A percentile compares a stretch with the other conserved stretches of the same genome.
Evolutionary conservation across 2,888 invertebrate species (phyloP).

Genomic region (Steromphala cineraria): DNA sequence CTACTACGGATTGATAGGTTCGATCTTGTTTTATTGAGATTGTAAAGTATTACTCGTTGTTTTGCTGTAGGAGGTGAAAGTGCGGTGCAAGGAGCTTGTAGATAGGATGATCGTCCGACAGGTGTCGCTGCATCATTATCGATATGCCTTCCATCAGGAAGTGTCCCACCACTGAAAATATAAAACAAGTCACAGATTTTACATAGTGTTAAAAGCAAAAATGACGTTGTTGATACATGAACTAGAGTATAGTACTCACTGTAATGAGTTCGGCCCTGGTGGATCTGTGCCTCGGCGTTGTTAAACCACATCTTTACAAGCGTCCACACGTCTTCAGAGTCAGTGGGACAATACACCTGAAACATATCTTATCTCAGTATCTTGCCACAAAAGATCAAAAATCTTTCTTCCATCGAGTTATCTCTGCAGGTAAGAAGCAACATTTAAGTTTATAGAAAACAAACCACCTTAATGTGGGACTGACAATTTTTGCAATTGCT

Average conservation of each 20-base stretch:
- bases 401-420: too few species aligned
- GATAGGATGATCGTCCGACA: constrained; percentile 76
- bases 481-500: too few species aligned
- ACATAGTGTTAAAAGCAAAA: too few species aligned
- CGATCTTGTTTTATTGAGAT: too few species aligned
- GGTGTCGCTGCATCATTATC: constrained; percentile 73
- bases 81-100: constrained; percentile 76
- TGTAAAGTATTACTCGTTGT: constrained; percentile 70
- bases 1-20: too few species aligned
- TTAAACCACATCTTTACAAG: constrained; percentile 76
- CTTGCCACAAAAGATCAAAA: too few species aligned
- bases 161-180: constrained; percentile 73
- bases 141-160: constrained; percentile 76
- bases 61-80: constrained; percentile 76
- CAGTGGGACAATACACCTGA: constrained; percentile 75
- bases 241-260: too few species aligned
- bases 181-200: background rate
- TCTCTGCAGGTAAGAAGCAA: too few species aligned
- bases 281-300: constrained; percentile 74
- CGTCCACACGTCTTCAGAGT: constrained; percentile 73
- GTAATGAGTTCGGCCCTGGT: constrained; percentile 74
- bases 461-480: too few species aligned
- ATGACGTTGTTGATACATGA: too few species aligned
- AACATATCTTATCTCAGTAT: background rate
- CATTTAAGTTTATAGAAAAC: too few species aligned